These are phyloP conservation scores for Apamea epomidion DNA, from an alignment of 2,888 invertebrate species.

Conservation along the genomic window DNA sequence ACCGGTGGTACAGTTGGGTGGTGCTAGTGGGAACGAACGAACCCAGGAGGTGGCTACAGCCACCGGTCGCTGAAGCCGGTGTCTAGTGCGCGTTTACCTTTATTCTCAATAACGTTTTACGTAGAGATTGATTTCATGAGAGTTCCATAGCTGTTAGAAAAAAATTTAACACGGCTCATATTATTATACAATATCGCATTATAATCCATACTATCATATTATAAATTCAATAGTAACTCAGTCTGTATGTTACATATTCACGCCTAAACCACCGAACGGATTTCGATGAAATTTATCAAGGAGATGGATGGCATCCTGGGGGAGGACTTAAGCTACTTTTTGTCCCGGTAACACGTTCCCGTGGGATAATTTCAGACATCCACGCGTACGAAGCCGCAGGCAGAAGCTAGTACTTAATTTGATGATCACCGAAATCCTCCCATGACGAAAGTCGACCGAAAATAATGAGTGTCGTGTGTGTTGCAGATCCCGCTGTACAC, in stretches of 20 bases:
- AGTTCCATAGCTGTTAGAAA: not conserved
- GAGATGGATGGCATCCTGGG: not conserved
- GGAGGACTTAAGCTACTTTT: not conserved
- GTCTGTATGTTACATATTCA: not conserved
- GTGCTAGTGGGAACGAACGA: too few relatives aligned
- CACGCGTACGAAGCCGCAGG: not conserved
- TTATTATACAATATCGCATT: not conserved
- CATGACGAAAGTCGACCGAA: not conserved
- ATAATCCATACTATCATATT: not conserved
- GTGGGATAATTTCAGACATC: not conserved
- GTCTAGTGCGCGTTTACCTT: not conserved
- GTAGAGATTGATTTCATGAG: not conserved
- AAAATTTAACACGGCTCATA: too few relatives aligned
- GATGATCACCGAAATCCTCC: not conserved
- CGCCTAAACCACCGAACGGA: not conserved
- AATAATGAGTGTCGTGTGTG: not conserved
- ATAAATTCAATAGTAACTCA: not conserved
- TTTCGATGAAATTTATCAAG: not conserved
- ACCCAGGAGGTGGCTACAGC: not conserved
- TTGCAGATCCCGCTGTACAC: constrained; percentile 92
- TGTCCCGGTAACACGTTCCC: not conserved
- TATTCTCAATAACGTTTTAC: not conserved
- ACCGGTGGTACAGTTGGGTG: too few relatives aligned
- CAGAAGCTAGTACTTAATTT: not conserved
- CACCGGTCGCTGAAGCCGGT: not conserved